Conservation (phyloP, 2,888 invertebrate species). For the Acronicta alni region DNA sequence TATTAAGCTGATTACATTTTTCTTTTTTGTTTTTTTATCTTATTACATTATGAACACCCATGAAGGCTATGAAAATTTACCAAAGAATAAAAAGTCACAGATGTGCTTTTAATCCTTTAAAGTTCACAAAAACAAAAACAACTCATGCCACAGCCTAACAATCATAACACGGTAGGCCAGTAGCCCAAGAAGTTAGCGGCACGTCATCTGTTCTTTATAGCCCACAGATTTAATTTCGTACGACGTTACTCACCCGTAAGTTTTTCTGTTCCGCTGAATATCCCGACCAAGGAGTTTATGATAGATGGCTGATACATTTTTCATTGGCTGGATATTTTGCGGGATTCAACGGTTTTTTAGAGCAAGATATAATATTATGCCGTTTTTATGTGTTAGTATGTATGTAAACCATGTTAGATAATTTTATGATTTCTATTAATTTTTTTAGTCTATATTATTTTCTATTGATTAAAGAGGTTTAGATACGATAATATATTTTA, state of each 20-base stretch:
- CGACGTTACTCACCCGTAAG: conserved; percentile 85
- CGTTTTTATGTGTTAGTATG: conserved; percentile 14
- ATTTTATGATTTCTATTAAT: background rate
- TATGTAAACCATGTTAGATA: background rate
- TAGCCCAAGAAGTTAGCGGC: conserved; percentile 63
- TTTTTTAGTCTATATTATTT: background rate
- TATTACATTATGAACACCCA: no score
- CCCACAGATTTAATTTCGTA: conserved; percentile 83
- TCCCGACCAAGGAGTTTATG: conserved; percentile 78
- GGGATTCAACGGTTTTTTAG: conserved; percentile 24
- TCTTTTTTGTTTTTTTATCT: no score
- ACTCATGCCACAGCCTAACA: conserved; percentile 7
- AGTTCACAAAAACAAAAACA: background rate
- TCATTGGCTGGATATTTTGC: conserved; percentile 67
- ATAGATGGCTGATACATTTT: conserved; percentile 86
- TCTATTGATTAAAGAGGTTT: no score
- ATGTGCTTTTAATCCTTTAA: no score
- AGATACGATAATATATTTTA: no score
- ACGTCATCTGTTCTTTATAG: conserved; percentile 87
- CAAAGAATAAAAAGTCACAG: no score
- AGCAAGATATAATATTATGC: background rate
- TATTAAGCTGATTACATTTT: no score
- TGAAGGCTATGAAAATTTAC: no score
- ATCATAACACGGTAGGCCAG: conserved; percentile 10
- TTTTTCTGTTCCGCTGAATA: conserved; percentile 78